Evolutionary conservation across 37 sponge, comb jelly and placozoan genomes (phyloP).

Genomic region (Mnemiopsis leidyi): DNA sequence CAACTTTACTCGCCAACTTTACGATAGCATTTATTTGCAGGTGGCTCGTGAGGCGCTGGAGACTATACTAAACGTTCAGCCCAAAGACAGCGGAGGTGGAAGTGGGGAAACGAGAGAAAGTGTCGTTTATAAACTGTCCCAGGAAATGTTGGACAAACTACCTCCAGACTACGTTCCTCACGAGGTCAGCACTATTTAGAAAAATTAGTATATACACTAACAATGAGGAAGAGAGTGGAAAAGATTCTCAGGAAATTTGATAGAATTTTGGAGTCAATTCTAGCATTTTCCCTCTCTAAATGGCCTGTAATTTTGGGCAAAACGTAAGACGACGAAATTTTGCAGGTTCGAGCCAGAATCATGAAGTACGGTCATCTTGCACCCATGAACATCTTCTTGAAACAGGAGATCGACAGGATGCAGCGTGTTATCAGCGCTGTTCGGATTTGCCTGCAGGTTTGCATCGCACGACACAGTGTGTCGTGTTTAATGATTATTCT

Average conservation of each 20-base stretch:
- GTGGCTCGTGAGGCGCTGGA: slow-evolving; percentile 58
- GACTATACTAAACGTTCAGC: slow-evolving; percentile 65
- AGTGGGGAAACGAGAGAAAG: slow-evolving; percentile 97
- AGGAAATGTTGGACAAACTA: slow-evolving; percentile 93
- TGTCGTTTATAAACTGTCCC: slow-evolving; percentile 80
- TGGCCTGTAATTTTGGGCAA: too few species aligned
- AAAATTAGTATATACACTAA: too few species aligned
- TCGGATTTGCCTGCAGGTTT: slow-evolving; percentile 60
- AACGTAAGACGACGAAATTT: too few species aligned
- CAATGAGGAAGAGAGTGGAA: too few species aligned
- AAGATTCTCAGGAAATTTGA: too few species aligned
- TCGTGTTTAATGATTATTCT: neutral
- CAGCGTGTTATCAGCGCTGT: slow-evolving; percentile 92
- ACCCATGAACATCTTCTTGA: slow-evolving; percentile 98
- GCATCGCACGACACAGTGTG: neutral
- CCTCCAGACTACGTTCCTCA: slow-evolving; percentile 94
- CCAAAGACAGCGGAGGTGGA: slow-evolving; percentile 76
- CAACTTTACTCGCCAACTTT: too few species aligned
- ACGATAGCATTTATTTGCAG: too few species aligned
- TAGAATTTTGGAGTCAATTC: too few species aligned
- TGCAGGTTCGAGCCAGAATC: slow-evolving; percentile 88
- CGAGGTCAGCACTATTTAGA: slow-evolving; percentile 75
- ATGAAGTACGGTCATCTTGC: slow-evolving; percentile 90
- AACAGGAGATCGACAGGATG: slow-evolving; percentile 99
- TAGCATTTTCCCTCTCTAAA: too few species aligned